These are phyloP conservation scores for Drosophila setosimentum DNA, from an alignment of 2,888 invertebrate species.

Conservation along the genomic window DNA sequence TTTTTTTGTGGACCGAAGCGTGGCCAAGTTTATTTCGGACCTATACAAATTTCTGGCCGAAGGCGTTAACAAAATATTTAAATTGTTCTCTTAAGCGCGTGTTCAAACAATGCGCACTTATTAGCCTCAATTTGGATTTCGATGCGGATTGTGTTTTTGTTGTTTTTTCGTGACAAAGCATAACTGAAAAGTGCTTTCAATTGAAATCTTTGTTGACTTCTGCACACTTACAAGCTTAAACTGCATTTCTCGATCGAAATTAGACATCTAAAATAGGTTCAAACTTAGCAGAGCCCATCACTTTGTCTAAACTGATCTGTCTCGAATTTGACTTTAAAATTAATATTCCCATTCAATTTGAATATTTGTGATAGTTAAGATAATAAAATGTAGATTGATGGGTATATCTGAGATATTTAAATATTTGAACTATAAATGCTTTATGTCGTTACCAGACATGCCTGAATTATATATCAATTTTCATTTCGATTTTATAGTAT, in stretches of 20 bases:
- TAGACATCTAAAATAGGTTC: rapidly evolving
- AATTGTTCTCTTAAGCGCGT: constrained; percentile 68
- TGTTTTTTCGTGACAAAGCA: constrained; percentile 49
- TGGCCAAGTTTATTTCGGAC: constrained; percentile 43
- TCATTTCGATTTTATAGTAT: too few species aligned
- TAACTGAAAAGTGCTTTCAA: constrained; percentile 16
- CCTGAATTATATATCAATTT: too few species aligned
- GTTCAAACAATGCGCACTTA: constrained; percentile 70
- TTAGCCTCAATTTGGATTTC: constrained; percentile 8
- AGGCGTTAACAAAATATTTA: constrained; percentile 62
- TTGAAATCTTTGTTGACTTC: background rate
- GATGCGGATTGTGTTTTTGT: constrained; percentile 11
- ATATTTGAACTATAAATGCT: background rate
- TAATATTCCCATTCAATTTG: background rate
- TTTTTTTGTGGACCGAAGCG: constrained; percentile 37
- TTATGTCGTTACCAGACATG: background rate
- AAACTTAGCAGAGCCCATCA: background rate
- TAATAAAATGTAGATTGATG: background rate
- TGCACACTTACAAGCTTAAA: background rate
- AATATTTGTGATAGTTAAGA: background rate
- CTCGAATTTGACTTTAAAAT: background rate
- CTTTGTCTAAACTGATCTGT: background rate
- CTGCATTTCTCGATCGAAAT: background rate
- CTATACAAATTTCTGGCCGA: background rate
- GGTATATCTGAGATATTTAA: background rate